A percentile compares a stretch with the other conserved stretches of the same genome.
phyloP scores from a whole-genome alignment of 2,888 invertebrate genomes.

The Pristionchus maxplancki region DNA sequence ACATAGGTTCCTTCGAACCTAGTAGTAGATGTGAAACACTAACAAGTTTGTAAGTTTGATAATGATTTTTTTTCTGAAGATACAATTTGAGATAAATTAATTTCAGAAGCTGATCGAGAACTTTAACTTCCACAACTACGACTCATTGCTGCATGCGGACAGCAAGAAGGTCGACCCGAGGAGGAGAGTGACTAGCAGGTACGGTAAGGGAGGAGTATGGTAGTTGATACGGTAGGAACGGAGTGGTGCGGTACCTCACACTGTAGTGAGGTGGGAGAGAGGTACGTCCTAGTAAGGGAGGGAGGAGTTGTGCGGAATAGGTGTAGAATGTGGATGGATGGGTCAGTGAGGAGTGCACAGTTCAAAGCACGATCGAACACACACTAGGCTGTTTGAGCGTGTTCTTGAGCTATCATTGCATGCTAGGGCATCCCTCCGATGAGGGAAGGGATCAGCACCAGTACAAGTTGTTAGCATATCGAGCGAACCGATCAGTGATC shows the following conservation, averaged over 20 bases:
- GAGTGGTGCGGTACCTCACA: not conserved
- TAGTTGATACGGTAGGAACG: not conserved
- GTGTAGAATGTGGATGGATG: too few species aligned
- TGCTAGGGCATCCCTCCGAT: too few species aligned
- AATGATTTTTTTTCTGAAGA: not conserved
- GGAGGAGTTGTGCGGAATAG: too few species aligned
- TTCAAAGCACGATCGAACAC: not conserved
- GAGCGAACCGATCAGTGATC: not conserved
- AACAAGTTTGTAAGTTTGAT: not conserved
- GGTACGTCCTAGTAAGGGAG: not conserved
- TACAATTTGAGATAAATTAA: not conserved
- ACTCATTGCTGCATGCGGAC: conserved; percentile 87
- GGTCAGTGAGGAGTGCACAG: not conserved
- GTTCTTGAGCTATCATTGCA: not conserved
- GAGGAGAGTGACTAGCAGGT: conserved; percentile 41
- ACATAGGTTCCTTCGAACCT: too few species aligned
- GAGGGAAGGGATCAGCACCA: not conserved
- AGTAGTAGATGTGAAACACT: too few species aligned
- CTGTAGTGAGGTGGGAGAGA: not conserved
- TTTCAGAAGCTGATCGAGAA: conserved; percentile 84
- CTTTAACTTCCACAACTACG: conserved; percentile 97
- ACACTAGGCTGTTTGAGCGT: not conserved
- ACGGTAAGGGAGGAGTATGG: not conserved
- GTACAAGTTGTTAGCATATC: not conserved
- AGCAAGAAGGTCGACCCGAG: conserved; percentile 94